Evolutionary conservation across 2,888 invertebrate genomes (phyloP), one percentile per base, ranked within the genome.

Genomic region (Andrena marginata): DNA sequence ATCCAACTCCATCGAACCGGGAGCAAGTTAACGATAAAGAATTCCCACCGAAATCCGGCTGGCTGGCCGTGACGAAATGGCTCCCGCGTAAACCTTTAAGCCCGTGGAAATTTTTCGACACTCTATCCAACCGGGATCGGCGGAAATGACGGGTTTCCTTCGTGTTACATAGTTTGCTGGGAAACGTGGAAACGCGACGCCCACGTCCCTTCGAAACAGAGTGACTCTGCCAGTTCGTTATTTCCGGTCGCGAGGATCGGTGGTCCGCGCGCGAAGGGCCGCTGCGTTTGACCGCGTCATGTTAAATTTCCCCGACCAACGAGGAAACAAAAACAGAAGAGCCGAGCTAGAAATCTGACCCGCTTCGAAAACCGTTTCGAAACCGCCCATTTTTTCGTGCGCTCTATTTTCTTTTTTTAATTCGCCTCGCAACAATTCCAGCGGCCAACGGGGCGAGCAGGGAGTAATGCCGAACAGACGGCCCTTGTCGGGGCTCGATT

Each of bases 301-400:
- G 85, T 82, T 85, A 77, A 85, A 87, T 85, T 87, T 77, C 65
- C 74, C 82, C 49, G 49, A 48, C 31, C 65, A 59, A 33, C 64
- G 59, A 8, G 64, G 31, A 35, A 60, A 63, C 51, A 65, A 64
- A 73, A 78, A 72, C 64, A 49, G 35, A 64, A 56, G 60, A 51
- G 51, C 2, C 69, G 67, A 62, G 35, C 8, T 70, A 33, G 65
- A 62, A 73, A 60, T 7, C n/a, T 20, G 79, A 59, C 26, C n/a
- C 68, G 31, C 33, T 77, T 69, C 49, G 49, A 76, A 31, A 72
- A 31, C 60, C 63, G n/a, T 68, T 42, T 56, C 68, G 48, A 31
- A 65, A 42, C 42, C 10, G 48, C 31, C 42, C 42, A 2, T 35
- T 29, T 62, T 60, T 31, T 7, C 7, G 54, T 10, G 29, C 16